Evolutionary conservation across 37 sponge, comb jelly and placozoan species (phyloP), one percentile per base, ranked within the genome.

Genomic region (Tethya wilhelma): DNA sequence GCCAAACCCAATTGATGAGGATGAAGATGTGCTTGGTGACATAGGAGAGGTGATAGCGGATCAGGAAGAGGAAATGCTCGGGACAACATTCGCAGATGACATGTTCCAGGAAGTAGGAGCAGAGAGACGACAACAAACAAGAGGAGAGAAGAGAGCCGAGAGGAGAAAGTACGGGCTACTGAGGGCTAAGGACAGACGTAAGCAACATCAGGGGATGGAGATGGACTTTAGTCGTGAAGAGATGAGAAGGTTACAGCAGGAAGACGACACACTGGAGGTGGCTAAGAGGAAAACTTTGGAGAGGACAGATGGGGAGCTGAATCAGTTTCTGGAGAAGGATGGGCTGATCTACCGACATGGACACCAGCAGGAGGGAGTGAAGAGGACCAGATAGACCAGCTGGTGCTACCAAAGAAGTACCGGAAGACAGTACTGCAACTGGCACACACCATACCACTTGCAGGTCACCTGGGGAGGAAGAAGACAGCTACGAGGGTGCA

Each of bases 401-500:
- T 90, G 31, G 84, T 90, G 7, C 63, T 90, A 12, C 90, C 84
- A 31, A 55, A 23, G 37, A 56, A 76, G 30, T 81, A 44, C 33
- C 38, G 79, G 0, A 11, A 31, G 17, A 38, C 34, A 23, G 81
- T 84, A 9, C 25, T 90, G 59, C 33, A 90, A 32, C n/a, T 90
- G 67, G 90, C 81, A 36, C 85, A n/a, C n/a, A n/a, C n/a, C n/a
- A n/a, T n/a, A n/a, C n/a, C n/a, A n/a, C n/a, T n/a, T n/a, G n/a
- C n/a, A 20, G 86, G 86, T 8, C 87, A 90, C 39, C 66, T 82
- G 25, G 87, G 87, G 31, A 68, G 65, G n/a, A 59, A 81, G 68
- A 90, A 83, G 73, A 90, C 91, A 12, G 53, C 71, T 3, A 20
- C 58, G 66, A 40, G 91, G 44, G 46, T 90, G 2, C 64, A 74